phyloP scores from a whole-genome alignment of 2,797 vertebrate species.

The Tokudaia tokunoshimensis region DNA sequence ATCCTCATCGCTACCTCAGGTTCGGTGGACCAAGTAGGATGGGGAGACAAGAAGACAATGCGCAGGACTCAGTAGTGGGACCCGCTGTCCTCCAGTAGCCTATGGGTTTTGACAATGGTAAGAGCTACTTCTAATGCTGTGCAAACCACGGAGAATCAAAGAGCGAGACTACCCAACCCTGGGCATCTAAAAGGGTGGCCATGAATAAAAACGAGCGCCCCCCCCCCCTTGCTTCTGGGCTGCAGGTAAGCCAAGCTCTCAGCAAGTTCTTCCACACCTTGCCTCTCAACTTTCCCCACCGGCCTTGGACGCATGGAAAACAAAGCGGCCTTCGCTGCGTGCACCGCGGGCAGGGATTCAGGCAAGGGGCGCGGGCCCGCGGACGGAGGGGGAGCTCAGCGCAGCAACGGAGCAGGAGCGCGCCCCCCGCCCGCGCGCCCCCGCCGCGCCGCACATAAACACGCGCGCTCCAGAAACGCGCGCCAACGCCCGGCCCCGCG shows the following conservation, averaged over 20 bases:
- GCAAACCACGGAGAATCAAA: not conserved
- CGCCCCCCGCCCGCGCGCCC: not conserved
- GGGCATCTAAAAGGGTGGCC: not conserved
- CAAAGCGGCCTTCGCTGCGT: not conserved
- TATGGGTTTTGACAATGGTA: not conserved
- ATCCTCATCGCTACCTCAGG: not conserved
- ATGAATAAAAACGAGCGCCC: accelerated
- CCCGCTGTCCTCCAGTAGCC: not conserved
- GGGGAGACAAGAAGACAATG: not conserved
- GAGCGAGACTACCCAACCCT: not conserved
- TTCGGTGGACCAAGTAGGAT: not conserved
- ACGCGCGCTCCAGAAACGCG: not conserved
- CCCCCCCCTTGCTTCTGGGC: not conserved
- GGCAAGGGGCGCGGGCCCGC: not conserved
- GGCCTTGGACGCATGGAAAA: not conserved
- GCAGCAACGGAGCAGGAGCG: not conserved
- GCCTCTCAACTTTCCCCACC: conserved; percentile 46
- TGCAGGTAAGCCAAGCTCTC: conserved; percentile 2
- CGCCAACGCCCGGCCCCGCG: not conserved
- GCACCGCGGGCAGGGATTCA: not conserved
- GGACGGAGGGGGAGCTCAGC: not conserved
- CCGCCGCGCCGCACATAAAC: conserved; percentile 22
- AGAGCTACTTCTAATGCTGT: not conserved
- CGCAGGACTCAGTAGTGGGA: not conserved
- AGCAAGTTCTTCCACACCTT: conserved; percentile 62